Percentiles rank a stretch among this genome's conserved stretches.
These are phyloP conservation scores for Apodemia mormo DNA, from an alignment of 2,888 invertebrate genomes.

Conservation along the genomic window DNA sequence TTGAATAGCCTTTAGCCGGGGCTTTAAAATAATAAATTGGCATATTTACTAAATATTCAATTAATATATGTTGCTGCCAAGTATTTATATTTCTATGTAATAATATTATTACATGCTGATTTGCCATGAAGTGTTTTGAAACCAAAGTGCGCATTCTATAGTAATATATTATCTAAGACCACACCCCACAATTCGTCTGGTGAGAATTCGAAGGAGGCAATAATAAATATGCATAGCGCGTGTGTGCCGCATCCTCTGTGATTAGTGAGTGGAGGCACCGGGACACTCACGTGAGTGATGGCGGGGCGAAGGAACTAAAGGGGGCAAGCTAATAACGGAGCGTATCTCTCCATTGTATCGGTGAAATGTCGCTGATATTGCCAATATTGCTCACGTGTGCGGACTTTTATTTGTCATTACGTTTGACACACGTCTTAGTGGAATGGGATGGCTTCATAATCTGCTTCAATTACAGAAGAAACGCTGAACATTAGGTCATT, in stretches of 20 bases:
- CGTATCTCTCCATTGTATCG: constrained; percentile 73
- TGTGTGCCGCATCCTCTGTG: constrained; percentile 79
- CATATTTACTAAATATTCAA: too few relatives aligned
- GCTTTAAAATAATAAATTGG: too few relatives aligned
- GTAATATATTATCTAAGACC: neutral
- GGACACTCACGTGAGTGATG: constrained; percentile 79
- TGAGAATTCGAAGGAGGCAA: constrained; percentile 72
- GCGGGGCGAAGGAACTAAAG: constrained; percentile 64
- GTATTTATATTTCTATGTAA: too few relatives aligned
- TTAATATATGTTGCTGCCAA: too few relatives aligned
- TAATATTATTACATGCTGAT: too few relatives aligned
- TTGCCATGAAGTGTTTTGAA: too few relatives aligned
- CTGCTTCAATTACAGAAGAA: neutral
- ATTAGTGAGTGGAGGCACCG: constrained; percentile 62
- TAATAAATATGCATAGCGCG: constrained; percentile 81
- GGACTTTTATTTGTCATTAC: constrained; percentile 68
- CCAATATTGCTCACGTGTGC: constrained; percentile 73
- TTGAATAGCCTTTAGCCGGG: too few relatives aligned
- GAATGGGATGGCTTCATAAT: constrained; percentile 34
- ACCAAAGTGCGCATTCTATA: neutral
- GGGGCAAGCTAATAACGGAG: constrained; percentile 73
- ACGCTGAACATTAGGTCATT: neutral
- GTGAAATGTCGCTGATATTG: constrained; percentile 77
- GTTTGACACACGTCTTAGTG: constrained; percentile 43
- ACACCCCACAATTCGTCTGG: constrained; percentile 61